phyloP scores from a whole-genome alignment of 2,797 vertebrate species.

The Denticeps clupeoides region DNA sequence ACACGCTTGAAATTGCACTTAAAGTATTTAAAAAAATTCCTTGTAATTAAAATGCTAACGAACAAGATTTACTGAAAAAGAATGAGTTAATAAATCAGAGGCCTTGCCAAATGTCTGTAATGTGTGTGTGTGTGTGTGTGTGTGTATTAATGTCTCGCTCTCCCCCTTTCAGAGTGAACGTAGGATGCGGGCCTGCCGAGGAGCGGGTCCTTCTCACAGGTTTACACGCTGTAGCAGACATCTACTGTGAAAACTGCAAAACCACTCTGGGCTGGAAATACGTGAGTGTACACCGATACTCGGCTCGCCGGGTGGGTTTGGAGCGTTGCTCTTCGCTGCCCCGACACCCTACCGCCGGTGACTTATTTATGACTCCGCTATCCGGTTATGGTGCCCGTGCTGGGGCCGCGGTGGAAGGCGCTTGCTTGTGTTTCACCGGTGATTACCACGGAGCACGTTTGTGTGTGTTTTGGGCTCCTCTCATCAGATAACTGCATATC shows the following conservation, averaged over 20 bases:
- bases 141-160: no score
- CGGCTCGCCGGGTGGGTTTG: neutral
- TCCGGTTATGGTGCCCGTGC: neutral
- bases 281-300: constrained; percentile 51
- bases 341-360: neutral
- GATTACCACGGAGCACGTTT: neutral
- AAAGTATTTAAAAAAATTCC: no score
- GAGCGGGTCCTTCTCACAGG: constrained; percentile 93
- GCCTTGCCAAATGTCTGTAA: neutral
- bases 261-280: constrained; percentile 99
- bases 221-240: constrained; percentile 91
- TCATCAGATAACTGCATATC: neutral
- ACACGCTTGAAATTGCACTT: no score
- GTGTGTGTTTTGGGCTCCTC: neutral
- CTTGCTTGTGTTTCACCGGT: neutral
- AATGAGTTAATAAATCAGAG: no score
- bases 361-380: neutral
- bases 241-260: constrained; percentile 99
- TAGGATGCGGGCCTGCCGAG: constrained; percentile 93
- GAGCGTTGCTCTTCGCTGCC: neutral
- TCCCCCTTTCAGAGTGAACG: constrained; percentile 71
- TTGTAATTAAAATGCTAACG: no score
- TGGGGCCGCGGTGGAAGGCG: neutral
- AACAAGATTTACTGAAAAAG: no score
- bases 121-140: neutral